Conservation (phyloP, 2,888 invertebrate genomes). For the Sussaba pulchella region DNA sequence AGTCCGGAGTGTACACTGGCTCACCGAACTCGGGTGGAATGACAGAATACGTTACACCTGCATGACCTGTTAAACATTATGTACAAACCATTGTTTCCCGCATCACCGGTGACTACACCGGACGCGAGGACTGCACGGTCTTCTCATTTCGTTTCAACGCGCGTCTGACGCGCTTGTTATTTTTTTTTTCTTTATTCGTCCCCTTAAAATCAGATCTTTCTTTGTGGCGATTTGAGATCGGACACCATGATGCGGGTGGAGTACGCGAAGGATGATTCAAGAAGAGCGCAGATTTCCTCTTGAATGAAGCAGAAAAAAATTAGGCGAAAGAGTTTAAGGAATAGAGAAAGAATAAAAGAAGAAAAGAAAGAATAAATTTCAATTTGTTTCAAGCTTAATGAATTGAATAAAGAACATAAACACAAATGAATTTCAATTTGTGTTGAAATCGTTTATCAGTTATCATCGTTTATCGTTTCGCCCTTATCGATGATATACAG, state of each 20-base stretch:
- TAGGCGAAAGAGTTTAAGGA: no score
- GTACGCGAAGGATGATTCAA: not conserved
- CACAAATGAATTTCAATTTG: no score
- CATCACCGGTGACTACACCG: constrained; percentile 51
- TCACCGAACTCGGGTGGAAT: constrained; percentile 15
- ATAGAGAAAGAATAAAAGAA: no score
- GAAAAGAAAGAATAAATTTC: no score
- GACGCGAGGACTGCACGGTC: constrained; percentile 49
- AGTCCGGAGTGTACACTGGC: constrained; percentile 24
- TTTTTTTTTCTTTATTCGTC: constrained; percentile 13
- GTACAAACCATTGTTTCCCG: constrained; percentile 59
- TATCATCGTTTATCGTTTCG: no score
- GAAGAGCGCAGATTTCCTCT: no score
- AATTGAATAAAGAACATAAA: no score
- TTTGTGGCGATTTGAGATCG: not conserved
- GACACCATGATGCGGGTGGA: constrained; percentile 17
- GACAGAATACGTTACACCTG: constrained; percentile 52
- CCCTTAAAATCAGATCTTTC: constrained; percentile 30
- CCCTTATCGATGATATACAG: no score
- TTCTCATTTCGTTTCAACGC: constrained; percentile 41
- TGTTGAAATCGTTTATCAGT: no score
- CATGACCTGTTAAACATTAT: constrained; percentile 62
- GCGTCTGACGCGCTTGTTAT: constrained; percentile 19
- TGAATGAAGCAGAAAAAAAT: no score
- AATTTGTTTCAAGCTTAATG: no score